Evolutionary conservation across 2,888 invertebrate genomes (phyloP).

Genomic region (Apamea monoglypha): DNA sequence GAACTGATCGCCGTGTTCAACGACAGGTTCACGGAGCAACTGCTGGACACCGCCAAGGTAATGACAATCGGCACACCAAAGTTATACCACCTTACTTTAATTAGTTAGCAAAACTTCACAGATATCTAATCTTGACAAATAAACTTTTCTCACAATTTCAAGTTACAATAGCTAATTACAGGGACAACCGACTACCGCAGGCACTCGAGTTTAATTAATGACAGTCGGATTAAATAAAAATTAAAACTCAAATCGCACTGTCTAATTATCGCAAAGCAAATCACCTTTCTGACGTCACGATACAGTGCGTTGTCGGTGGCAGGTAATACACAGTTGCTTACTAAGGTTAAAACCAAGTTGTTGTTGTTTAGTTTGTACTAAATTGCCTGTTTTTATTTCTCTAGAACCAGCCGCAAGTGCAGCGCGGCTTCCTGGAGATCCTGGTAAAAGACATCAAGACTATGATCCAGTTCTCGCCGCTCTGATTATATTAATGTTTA

Average conservation of each 20-base stretch:
- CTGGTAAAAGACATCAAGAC: conserved; percentile 94
- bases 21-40: conserved; percentile 94
- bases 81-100: background rate
- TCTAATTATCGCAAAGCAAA: too few relatives aligned
- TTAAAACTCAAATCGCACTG: too few relatives aligned
- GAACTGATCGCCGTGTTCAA: conserved; percentile 93
- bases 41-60: conserved; percentile 92
- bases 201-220: too few relatives aligned
- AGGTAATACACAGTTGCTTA: too few relatives aligned
- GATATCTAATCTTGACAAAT: too few relatives aligned
- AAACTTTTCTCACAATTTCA: too few relatives aligned
- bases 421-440: conserved; percentile 93
- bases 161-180: too few relatives aligned
- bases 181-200: too few relatives aligned
- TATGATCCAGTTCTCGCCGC: conserved; percentile 94
- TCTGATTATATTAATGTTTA: conserved; percentile 68
- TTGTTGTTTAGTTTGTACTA: background rate
- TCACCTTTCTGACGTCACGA: too few relatives aligned
- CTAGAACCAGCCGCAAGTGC: conserved; percentile 90
- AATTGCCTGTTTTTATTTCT: conserved; percentile 34
- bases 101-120: background rate
- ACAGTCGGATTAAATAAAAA: too few relatives aligned
- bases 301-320: too few relatives aligned
- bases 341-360: too few relatives aligned
- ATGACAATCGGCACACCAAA: background rate